phyloP scores from a whole-genome alignment of 2,113 vertebrate genomes.

The cat (Felis catus) region DNA sequence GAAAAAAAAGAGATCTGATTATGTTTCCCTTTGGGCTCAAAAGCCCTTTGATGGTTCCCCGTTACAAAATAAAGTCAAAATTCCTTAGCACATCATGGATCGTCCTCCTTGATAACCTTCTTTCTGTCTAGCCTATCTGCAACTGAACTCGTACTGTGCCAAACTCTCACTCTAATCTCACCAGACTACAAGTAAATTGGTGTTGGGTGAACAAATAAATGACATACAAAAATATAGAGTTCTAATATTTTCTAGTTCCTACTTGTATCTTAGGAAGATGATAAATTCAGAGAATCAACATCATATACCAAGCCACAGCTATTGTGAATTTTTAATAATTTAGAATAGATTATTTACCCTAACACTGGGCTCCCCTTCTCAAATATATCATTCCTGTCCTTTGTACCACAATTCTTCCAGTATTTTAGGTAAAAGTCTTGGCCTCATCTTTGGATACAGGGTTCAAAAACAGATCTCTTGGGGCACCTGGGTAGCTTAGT shows the following conservation, averaged over 20 bases:
- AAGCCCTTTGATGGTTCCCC: neutral
- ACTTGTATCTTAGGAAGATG: neutral
- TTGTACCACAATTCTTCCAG: neutral
- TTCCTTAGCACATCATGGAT: neutral
- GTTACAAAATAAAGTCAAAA: neutral
- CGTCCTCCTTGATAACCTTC: neutral
- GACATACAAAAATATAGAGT: neutral
- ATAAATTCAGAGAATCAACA: neutral
- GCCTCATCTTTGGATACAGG: neutral
- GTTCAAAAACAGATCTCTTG: neutral
- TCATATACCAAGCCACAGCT: neutral
- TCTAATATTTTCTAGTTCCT: neutral
- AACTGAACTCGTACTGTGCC: neutral
- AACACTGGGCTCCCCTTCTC: neutral
- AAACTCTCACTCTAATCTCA: neutral
- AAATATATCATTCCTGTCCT: neutral
- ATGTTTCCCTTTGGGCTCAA: neutral
- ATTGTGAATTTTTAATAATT: neutral
- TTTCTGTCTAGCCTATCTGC: neutral
- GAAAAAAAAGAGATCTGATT: neutral
- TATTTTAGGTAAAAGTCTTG: neutral
- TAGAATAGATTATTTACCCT: neutral
- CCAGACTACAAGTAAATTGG: neutral
- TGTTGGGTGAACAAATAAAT: neutral
- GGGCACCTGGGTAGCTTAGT: too few species aligned